Evolutionary conservation across 2,888 invertebrate species (phyloP).

Genomic region (Bombylius major): DNA sequence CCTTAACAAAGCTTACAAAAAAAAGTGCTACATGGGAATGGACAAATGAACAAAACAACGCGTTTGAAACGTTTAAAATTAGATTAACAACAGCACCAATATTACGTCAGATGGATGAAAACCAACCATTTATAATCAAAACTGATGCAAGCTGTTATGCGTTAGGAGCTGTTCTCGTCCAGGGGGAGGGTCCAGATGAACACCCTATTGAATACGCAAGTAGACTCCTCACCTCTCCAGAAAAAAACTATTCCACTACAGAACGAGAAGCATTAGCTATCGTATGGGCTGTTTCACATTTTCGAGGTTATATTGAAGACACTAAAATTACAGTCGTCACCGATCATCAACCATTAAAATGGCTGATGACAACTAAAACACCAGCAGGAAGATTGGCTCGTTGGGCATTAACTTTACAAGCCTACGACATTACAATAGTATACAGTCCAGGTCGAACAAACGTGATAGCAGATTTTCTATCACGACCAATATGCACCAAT

Average conservation of each 20-base stretch:
- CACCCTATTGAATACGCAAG: constrained; percentile 15
- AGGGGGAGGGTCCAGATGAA: constrained; percentile 11
- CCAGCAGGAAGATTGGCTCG: no score
- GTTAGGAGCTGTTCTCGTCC: constrained; percentile 19
- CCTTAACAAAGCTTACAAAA: no score
- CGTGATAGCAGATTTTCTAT: constrained; percentile 13
- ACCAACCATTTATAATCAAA: no score
- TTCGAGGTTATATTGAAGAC: constrained; percentile 7
- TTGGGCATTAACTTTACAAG: no score
- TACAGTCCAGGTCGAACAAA: constrained; percentile 22
- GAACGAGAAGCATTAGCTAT: constrained; percentile 31
- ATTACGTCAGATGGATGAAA: no score
- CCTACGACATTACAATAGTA: no score
- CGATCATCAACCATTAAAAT: no score
- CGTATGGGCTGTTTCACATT: constrained; percentile 14
- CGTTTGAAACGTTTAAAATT: no score
- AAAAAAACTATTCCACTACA: constrained; percentile 30
- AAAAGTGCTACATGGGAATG: no score
- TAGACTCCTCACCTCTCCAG: constrained; percentile 19
- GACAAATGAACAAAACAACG: no score
- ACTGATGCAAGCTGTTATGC: constrained; percentile 3
- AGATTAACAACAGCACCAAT: no score
- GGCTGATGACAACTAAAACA: constrained; percentile 2
- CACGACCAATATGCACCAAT: not conserved
- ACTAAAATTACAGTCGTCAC: constrained; percentile 1